phyloP scores from a whole-genome alignment of 1,140 invertebrate species.

The Pogonus chalceus region DNA sequence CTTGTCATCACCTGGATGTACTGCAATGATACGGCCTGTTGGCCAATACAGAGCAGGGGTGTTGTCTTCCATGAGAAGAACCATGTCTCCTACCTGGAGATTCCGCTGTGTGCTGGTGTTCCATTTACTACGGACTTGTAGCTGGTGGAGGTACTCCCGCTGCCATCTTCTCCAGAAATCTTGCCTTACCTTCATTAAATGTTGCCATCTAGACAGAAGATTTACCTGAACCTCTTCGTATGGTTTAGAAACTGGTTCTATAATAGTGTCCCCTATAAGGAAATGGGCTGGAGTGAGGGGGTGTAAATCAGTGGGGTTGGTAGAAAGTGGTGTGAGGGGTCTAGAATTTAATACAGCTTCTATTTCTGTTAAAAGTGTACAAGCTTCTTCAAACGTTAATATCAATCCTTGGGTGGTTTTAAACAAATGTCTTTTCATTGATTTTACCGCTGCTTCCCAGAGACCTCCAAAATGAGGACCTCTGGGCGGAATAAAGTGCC shows the following conservation, averaged over 20 bases:
- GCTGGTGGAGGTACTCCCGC: constrained; percentile 23
- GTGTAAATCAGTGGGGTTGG: constrained; percentile 14
- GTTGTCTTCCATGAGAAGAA: constrained; percentile 23
- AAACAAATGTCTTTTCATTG: constrained; percentile 23
- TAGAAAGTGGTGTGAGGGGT: constrained; percentile 11
- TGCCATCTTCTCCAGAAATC: constrained; percentile 25
- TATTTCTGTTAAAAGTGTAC: constrained; percentile 17
- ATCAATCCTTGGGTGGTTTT: constrained; percentile 12
- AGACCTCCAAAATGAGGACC: constrained; percentile 31
- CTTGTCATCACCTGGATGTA: constrained; percentile 17
- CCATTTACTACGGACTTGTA: constrained; percentile 26
- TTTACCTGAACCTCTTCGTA: background rate
- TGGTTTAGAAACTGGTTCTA: constrained; percentile 15
- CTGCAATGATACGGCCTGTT: constrained; percentile 31
- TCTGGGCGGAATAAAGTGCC: constrained; percentile 21
- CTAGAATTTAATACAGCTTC: constrained; percentile 20
- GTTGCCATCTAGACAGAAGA: constrained; percentile 21
- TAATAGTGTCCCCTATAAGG: constrained; percentile 26
- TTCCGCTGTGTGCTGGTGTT: too few relatives aligned
- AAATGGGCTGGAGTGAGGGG: constrained; percentile 33
- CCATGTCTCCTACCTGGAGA: constrained; percentile 18
- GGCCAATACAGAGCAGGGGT: constrained; percentile 20
- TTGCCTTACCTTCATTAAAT: constrained; percentile 22
- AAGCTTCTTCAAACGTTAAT: constrained; percentile 19
- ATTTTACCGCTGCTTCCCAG: constrained; percentile 31